Base-by-base conservation (phyloP, 2,797 vertebrate genomes). In the Premnoplex brunnescens region DNA sequence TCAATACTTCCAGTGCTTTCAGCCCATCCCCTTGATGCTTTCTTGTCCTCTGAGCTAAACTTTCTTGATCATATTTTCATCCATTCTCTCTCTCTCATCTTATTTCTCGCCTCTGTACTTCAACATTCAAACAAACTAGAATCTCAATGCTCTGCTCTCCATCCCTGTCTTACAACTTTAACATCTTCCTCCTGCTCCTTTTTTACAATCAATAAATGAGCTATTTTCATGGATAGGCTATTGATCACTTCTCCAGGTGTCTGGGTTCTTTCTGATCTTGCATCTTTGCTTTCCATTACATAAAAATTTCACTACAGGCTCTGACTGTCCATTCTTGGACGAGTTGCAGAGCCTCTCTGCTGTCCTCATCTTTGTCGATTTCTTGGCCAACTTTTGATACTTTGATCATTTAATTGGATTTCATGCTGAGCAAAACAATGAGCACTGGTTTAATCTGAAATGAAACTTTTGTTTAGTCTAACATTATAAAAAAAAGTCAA, bases 401-500 rank as follows among this genome's bases (percentile, higher is more conserved):
- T 93, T 91, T 77, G 77, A 79, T 93, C 2, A 1, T 95, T 93
- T 91, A 94, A 93, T 84, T 93, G 88, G 58, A 72, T 95, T 71
- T 92, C 88, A 58, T 86, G 89, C 82, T 49, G 68, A 88, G 69
- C 64, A 75, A 71, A 93, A 72, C 55, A 44, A 68, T 58, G 14
- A 73, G 10, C n/a, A 91, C 46, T 93, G 19, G 41, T 90, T 91
- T 79, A 93, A 93, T 93, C 55, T 71, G 37, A 90, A 96, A 93
- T 79, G 54, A 86, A 95, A 52, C 58, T 87, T 91, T 55, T 76
- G 69, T 89, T 94, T 94, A 86, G 88, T 95, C 90, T 90, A 93
- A 69, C 51, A 55, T 81, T 30, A 55, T 73, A 89, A 85, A 75
- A 81, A 71, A 37, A 82, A 88, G 26, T 76, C 41, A 91, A 54